phyloP scores from a whole-genome alignment of 2,888 invertebrate genomes.

The Napeogenes sylphis region DNA sequence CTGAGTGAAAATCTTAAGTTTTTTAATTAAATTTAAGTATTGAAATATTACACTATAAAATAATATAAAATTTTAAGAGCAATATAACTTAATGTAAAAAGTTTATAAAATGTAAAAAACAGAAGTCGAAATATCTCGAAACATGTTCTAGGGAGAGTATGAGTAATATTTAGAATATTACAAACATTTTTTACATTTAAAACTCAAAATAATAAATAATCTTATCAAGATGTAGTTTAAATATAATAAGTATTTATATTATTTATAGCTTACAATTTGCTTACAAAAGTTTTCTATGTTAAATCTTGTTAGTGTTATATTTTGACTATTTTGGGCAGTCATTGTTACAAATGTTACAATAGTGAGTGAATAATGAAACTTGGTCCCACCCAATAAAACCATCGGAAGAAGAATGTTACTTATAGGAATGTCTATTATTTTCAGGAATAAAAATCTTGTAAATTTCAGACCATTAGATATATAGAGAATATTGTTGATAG shows the following conservation, averaged over 20 bases:
- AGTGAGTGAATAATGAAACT: not conserved
- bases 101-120: not conserved
- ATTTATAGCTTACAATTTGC: not conserved
- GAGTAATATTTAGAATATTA: not conserved
- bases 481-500: too few species aligned
- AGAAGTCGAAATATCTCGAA: not conserved
- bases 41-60: too few species aligned
- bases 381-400: constrained; percentile 1
- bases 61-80: not conserved
- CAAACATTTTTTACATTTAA: not conserved
- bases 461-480: too few species aligned
- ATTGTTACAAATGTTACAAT: not conserved
- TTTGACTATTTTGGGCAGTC: constrained; percentile 4
- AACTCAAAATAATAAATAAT: constrained; percentile 1
- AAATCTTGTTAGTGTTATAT: not conserved
- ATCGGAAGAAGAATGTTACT: not conserved
- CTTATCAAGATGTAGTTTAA: not conserved
- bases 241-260: not conserved
- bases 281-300: not conserved
- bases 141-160: not conserved
- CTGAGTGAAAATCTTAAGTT: too few species aligned
- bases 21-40: too few species aligned
- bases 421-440: too few species aligned
- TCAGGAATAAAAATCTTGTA: too few species aligned
- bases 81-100: not conserved